A percentile compares a stretch with the other conserved stretches of the same genome.
Evolutionary conservation across 2,113 vertebrate genomes (phyloP).

Genomic region (Megaptera novaeangliae): DNA sequence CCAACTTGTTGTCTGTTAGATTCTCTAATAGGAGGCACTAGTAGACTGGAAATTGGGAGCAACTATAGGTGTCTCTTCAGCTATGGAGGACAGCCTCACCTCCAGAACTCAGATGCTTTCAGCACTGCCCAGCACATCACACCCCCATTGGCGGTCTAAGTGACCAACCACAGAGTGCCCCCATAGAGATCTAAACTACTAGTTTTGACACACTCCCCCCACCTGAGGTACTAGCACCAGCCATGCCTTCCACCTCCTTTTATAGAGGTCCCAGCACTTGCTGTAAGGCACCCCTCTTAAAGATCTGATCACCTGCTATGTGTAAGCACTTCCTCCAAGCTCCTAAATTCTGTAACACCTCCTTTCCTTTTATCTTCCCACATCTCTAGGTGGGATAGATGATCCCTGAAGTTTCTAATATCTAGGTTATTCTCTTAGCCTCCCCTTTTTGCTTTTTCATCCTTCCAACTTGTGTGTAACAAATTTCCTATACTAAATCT

Average conservation of each 20-base stretch:
- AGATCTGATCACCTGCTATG: not conserved
- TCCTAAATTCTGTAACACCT: not conserved
- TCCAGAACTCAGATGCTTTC: not conserved
- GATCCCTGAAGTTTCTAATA: not conserved
- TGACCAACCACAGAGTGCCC: not conserved
- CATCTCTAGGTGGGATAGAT: not conserved
- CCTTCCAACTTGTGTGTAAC: not conserved
- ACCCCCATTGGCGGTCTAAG: not conserved
- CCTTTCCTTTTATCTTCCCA: not conserved
- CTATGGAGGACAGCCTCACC: not conserved
- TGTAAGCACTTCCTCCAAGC: not conserved
- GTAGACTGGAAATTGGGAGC: not conserved
- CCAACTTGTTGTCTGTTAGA: not conserved
- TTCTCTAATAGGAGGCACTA: not conserved
- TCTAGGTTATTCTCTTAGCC: not conserved
- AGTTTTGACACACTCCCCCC: not conserved
- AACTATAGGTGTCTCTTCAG: not conserved
- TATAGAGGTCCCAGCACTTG: no score
- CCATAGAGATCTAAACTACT: not conserved
- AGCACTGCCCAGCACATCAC: not conserved
- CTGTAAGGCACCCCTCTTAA: not conserved
- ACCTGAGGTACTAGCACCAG: not conserved
- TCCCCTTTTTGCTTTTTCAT: not conserved
- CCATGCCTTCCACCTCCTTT: not conserved
- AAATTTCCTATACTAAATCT: not conserved